Percentiles rank a stretch among this genome's conserved stretches.
Conservation (phyloP, 1,140 invertebrate genomes). For the Hypsibius dujardini region DNA sequence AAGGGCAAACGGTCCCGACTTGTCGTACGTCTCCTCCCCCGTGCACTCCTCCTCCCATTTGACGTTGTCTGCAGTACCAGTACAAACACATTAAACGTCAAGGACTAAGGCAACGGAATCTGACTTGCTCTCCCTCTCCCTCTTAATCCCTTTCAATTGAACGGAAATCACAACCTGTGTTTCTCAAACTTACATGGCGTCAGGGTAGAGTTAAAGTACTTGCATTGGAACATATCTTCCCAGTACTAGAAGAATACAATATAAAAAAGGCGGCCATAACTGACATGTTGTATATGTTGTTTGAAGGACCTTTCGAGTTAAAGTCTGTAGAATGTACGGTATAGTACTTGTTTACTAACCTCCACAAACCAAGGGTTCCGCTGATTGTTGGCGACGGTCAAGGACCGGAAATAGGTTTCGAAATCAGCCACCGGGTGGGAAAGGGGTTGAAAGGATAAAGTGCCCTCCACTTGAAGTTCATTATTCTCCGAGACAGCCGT, state of each 20-base stretch:
- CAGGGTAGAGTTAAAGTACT: conserved; percentile 44
- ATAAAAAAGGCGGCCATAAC: no score
- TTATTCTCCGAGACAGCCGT: conserved; percentile 69
- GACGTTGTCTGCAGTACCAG: conserved; percentile 40
- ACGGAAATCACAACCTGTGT: no score
- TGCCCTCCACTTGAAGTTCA: conserved; percentile 52
- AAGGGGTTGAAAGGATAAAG: conserved; percentile 70
- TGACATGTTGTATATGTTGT: no score
- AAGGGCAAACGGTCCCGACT: conserved; percentile 41
- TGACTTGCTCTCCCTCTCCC: no score
- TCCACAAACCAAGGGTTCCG: conserved; percentile 79
- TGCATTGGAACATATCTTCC: conserved; percentile 71
- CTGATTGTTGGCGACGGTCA: conserved; percentile 65
- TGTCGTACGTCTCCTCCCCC: conserved; percentile 43
- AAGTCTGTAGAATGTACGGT: no score
- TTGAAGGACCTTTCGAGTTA: no score
- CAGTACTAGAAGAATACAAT: conserved; percentile 46
- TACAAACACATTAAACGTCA: no score
- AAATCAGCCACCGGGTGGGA: conserved; percentile 69
- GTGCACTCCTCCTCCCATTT: conserved; percentile 49
- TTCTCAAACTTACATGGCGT: conserved; percentile 52
- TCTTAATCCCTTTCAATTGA: no score
- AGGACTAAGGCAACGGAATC: no score
- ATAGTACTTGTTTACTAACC: no score
- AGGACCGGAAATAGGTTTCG: conserved; percentile 63